Evolutionary conservation across 1,140 invertebrate genomes (phyloP), one percentile per base, ranked within the genome.

Genomic region (Leptopilina clavipes): DNA sequence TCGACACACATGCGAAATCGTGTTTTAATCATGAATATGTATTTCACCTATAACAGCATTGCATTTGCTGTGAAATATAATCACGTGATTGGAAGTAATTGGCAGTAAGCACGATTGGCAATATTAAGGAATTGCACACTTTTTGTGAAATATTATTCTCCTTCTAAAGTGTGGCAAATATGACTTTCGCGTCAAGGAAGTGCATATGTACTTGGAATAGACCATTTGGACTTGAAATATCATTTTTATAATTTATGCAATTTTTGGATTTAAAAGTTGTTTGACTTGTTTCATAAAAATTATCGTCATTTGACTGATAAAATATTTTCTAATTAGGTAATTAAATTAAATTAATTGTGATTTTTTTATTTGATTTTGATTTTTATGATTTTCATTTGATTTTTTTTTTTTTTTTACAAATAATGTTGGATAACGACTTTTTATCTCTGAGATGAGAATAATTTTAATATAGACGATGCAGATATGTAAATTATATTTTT

Each of bases 51-150:
- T 52, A 52, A 52, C 14, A 52, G 14, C 48, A 52, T 52, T 52
- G 17, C 48, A 17, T 52, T 52, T 52, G 1, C 48, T 52, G 48
- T 7, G 59, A 65, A 31, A 31, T 25, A 65, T n/a, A 65, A 31
- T 65, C 59, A 65, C 59, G 59, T 65, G 59, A 65, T 65, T 65
- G 14, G 25, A 31, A n/a, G 25, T 65, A 65, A 65, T 65, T 65
- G 59, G 59, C 12, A 65, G 25, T 65, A 65, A 31, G 52, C 52
- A 19, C 52, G 14, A 31, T 65, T n/a, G 22, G 22, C 59, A 31
- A 65, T 12, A 31, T 7, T 11, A 31, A 65, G 59, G n/a, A 65
- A 31, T 65, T 65, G 59, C 59, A 31, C 6, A 65, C 19, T 25
- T 37, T 31, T 65, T 19, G 25, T 65, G 22, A 65, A 65, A 65